phyloP scores from a whole-genome alignment of 2,113 vertebrate genomes.

The Glaucidium brasilianum region DNA sequence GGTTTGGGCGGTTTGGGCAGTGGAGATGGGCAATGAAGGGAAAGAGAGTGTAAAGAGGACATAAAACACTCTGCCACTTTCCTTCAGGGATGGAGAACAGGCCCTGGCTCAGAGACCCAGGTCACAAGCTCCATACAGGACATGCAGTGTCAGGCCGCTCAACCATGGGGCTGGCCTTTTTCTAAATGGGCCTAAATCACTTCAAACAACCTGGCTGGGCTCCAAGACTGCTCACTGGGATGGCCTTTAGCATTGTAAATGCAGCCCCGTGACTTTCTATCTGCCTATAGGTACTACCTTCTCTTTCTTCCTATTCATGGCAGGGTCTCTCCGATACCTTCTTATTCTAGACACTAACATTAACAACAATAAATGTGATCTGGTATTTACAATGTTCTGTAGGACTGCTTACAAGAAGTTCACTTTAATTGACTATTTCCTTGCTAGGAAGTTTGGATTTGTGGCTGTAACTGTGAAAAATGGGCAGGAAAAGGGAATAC shows the following conservation, averaged over 20 bases:
- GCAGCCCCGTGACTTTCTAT: background rate
- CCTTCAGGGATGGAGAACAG: background rate
- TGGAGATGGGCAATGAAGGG: background rate
- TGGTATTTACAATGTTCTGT: background rate
- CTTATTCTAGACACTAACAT: background rate
- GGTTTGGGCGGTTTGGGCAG: background rate
- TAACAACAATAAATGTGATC: background rate
- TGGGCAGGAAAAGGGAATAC: background rate
- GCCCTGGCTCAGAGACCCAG: background rate
- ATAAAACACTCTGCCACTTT: background rate
- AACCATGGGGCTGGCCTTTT: fast-evolving
- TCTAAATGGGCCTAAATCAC: background rate
- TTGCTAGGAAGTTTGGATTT: background rate
- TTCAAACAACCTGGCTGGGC: background rate
- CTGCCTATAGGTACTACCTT: background rate
- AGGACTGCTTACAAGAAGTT: background rate
- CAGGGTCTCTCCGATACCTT: background rate
- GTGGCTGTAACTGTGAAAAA: background rate
- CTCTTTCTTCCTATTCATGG: background rate
- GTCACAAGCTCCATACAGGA: background rate
- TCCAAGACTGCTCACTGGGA: background rate
- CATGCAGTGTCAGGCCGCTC: background rate
- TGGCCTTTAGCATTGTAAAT: background rate
- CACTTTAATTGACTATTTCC: background rate
- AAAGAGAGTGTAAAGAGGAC: background rate